Conservation (phyloP, 2,888 invertebrate species). For the Lypha dubia region DNA sequence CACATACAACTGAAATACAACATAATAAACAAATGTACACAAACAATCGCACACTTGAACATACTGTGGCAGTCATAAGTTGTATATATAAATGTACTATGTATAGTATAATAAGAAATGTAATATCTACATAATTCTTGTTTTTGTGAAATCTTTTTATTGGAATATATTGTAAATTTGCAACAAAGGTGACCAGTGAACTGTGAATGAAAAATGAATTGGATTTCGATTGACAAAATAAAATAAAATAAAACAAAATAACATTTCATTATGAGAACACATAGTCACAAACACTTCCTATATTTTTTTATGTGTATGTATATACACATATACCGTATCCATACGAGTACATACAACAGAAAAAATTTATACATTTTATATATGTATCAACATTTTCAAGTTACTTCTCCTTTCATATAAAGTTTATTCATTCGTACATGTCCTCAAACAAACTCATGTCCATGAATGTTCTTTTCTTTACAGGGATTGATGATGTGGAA, state of each 20-base stretch:
- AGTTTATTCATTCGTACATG: conserved; percentile 12
- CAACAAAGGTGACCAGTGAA: conserved; percentile 77
- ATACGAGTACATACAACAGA: background rate
- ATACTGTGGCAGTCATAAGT: background rate
- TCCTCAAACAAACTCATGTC: conserved; percentile 8
- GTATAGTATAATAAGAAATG: conserved; percentile 17
- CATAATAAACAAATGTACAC: conserved; percentile 42
- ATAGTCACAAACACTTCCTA: background rate
- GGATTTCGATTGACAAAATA: conserved; percentile 81
- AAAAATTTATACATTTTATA: background rate
- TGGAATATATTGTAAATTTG: conserved; percentile 73
- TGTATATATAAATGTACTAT: too few relatives aligned
- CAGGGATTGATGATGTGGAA: conserved; percentile 36
- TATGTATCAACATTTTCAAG: conserved; percentile 19
- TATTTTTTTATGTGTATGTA: background rate
- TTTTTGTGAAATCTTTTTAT: conserved; percentile 72
- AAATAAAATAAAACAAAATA: conserved; percentile 74
- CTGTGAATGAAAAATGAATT: conserved; percentile 83
- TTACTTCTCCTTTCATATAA: conserved; percentile 7
- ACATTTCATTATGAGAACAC: conserved; percentile 56
- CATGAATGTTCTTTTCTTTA: background rate
- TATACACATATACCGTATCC: background rate
- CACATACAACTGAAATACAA: conserved; percentile 62
- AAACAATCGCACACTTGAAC: background rate
- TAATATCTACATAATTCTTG: conserved; percentile 50